Evolutionary conservation across 2,113 vertebrate genomes (phyloP), one percentile per base, ranked within the genome.

Genomic region (Ceyx melanurus): DNA sequence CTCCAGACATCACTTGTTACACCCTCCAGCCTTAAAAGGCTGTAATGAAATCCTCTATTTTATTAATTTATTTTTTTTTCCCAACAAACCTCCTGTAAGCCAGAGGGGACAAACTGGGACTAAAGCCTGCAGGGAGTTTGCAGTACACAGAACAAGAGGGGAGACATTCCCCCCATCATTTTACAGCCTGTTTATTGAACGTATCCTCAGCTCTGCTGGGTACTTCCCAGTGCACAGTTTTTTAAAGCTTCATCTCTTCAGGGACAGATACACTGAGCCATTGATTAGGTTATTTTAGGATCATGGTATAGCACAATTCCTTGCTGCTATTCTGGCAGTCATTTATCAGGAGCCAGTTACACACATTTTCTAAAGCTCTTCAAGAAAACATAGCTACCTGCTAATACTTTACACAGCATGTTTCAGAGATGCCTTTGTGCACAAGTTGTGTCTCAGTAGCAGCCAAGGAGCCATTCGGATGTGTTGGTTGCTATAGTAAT

Each of bases 401-500:
- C 72, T 65, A 70, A 64, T 37, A 26, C 73, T 73, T 84, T 5
- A 42, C 46, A 4, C 60, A 35, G 92, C 82, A 51, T 7, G 50
- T 93, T 90, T 92, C 82, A 88, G 81, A 77, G 60, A 71, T 51
- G 75, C 73, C 80, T 94, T 94, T 96, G 92, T 93, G 62, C 4
- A 11, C 45, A 31, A 84, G 66, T 86, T 92, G 82, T 72, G 77
- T 54, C 88, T 91, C 67, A 5, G 89, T 42, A 87, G 80, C 88
- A 95, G 88, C 86, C 90, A 72, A 79, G 83, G 56, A 92, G 60
- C 78, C 67, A 28, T 87, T 94, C 0, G 35, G 62, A 94, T 91
- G 50, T 87, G 88, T 33, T 91, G 72, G 97, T 97, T 97, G 96
- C 97, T 95, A 97, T 97, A 96, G 97, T 82, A 96, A 97, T 94